phyloP scores from a whole-genome alignment of 2,113 vertebrate genomes.

The Rhineura floridana region DNA sequence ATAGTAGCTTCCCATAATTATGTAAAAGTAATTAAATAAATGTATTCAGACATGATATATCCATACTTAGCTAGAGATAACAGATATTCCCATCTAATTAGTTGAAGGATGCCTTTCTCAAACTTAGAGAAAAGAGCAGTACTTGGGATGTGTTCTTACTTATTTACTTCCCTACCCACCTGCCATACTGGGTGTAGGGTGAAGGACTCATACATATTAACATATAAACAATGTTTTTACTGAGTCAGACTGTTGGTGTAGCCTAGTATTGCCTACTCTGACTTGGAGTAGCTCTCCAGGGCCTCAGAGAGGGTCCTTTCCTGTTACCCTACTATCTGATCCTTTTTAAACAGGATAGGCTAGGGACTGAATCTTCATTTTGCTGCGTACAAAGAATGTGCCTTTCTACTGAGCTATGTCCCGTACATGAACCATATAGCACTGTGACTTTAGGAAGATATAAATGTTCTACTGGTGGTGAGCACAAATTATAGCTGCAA shows the following conservation, averaged over 20 bases:
- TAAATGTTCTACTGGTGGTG: neutral
- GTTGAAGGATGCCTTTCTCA: neutral
- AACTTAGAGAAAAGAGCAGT: neutral
- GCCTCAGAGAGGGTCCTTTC: no score
- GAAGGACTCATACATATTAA: neutral
- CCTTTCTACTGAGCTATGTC: no score
- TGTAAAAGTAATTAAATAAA: neutral
- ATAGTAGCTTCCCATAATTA: neutral
- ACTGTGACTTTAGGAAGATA: neutral
- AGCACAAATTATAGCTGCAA: neutral
- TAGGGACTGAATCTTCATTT: no score
- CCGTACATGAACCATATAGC: neutral
- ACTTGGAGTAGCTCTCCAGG: no score
- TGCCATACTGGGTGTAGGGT: neutral
- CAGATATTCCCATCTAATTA: neutral
- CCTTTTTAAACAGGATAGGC: no score
- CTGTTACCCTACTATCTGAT: no score
- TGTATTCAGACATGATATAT: neutral
- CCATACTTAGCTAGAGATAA: neutral
- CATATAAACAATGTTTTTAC: no score
- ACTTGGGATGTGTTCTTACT: no score
- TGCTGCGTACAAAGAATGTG: no score
- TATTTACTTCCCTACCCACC: neutral
- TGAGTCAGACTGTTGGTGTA: neutral
- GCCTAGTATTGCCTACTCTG: no score